phyloP scores from a whole-genome alignment of 1,140 invertebrate genomes.

The Neotoxoptera formosana region DNA sequence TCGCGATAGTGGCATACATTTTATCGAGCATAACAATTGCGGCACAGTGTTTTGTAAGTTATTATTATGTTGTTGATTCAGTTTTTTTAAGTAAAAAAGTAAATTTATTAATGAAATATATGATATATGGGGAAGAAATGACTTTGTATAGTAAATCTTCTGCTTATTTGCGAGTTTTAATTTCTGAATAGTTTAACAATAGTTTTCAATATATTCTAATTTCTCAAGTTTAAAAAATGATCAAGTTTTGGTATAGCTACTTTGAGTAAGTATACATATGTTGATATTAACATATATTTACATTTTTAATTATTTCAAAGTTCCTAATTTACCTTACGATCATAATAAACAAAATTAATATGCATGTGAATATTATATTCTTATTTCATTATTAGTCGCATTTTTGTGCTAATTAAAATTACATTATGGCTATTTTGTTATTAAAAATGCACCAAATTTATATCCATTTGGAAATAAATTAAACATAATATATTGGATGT shows the following conservation, averaged over 20 bases:
- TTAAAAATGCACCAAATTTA: neutral
- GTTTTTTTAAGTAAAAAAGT: neutral
- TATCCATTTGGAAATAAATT: neutral
- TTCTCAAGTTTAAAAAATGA: neutral
- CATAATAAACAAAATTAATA: neutral
- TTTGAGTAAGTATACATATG: neutral
- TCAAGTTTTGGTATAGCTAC: neutral
- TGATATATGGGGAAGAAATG: neutral
- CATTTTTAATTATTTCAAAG: neutral
- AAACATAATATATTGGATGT: neutral
- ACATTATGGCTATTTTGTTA: neutral
- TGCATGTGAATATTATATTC: neutral
- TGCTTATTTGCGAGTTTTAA: neutral
- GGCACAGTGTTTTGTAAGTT: neutral
- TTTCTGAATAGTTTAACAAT: neutral
- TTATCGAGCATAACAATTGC: neutral
- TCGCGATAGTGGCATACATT: neutral
- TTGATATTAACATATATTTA: neutral
- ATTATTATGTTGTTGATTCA: neutral
- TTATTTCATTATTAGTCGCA: neutral
- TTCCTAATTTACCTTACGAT: neutral
- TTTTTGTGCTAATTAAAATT: neutral
- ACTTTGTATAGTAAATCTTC: neutral
- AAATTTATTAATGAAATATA: neutral
- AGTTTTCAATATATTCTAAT: neutral